These are phyloP conservation scores for Nyctibius bracteatus DNA, from an alignment of 2,113 vertebrate genomes.

Conservation along the genomic window DNA sequence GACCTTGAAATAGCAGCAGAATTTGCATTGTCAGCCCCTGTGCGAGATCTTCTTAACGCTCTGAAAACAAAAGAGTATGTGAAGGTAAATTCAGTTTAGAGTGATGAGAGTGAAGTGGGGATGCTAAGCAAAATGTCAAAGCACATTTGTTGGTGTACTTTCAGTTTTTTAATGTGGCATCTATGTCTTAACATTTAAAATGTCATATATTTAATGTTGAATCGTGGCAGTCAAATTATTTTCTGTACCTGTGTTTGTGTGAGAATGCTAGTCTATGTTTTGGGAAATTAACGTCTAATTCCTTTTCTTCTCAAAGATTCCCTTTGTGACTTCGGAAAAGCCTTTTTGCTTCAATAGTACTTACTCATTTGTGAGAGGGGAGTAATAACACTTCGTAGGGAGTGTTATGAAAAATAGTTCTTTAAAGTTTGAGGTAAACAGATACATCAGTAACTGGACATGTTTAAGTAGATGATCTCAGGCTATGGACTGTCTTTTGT, in stretches of 20 bases:
- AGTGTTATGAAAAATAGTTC: neutral
- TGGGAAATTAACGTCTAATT: neutral
- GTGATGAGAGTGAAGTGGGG: neutral
- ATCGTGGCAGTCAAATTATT: neutral
- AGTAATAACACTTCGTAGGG: neutral
- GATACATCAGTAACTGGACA: neutral
- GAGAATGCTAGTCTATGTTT: neutral
- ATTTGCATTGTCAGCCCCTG: slow-evolving; percentile 85
- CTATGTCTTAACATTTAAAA: neutral
- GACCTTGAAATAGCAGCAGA: slow-evolving; percentile 96
- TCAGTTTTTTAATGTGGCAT: neutral
- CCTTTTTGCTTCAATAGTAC: neutral
- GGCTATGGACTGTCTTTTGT: neutral
- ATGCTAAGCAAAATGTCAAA: neutral
- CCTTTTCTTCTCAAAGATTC: neutral
- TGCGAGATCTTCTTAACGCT: slow-evolving; percentile 80
- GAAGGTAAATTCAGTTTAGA: slow-evolving; percentile 78
- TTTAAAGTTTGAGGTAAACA: neutral
- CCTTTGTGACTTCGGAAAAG: neutral
- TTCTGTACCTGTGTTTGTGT: neutral
- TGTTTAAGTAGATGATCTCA: neutral
- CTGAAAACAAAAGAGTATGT: slow-evolving; percentile 86
- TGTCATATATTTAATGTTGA: neutral
- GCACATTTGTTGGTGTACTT: neutral
- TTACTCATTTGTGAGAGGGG: neutral